Conservation (phyloP, 2,888 invertebrate species). For the Cecidostiba fungosa region DNA sequence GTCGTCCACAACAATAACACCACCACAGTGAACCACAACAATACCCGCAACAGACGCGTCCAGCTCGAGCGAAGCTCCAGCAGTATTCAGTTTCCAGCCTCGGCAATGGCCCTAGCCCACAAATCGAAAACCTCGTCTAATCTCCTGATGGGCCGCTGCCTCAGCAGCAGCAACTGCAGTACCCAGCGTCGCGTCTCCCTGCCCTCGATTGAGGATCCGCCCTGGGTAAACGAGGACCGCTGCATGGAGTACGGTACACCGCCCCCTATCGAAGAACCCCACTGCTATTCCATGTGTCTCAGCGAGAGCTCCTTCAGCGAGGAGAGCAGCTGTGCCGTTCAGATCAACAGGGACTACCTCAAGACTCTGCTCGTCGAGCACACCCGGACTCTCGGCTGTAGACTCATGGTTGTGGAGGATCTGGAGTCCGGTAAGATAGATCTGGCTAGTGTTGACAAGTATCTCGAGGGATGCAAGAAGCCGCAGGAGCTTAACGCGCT, state of each 20-base stretch:
- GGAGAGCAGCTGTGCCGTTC: slow-evolving; percentile 76
- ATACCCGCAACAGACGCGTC: slow-evolving; percentile 64
- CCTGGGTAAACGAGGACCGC: slow-evolving; percentile 66
- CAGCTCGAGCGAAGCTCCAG: slow-evolving; percentile 74
- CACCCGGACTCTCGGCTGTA: slow-evolving; percentile 86
- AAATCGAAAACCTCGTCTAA: slow-evolving; percentile 71
- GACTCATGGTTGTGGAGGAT: slow-evolving; percentile 86
- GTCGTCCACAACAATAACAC: not conserved
- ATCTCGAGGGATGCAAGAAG: slow-evolving; percentile 83
- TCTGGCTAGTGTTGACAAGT: slow-evolving; percentile 82
- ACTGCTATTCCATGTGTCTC: slow-evolving; percentile 86
- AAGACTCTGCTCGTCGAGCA: slow-evolving; percentile 88
- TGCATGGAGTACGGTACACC: slow-evolving; percentile 91
- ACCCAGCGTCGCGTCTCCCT: slow-evolving; percentile 64
- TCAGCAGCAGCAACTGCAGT: slow-evolving; percentile 45
- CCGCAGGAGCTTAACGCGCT: slow-evolving; percentile 87
- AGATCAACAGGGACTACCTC: slow-evolving; percentile 84
- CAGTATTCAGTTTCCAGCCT: slow-evolving; percentile 65
- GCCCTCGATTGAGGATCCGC: slow-evolving; percentile 64
- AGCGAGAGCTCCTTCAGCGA: slow-evolving; percentile 89
- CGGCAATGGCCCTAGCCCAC: slow-evolving; percentile 54
- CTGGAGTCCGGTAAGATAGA: slow-evolving; percentile 86
- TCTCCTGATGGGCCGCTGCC: slow-evolving; percentile 70
- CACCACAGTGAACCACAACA: not conserved
- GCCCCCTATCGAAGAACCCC: slow-evolving; percentile 87